Evolutionary conservation across 2,113 vertebrate genomes (phyloP).

Genomic region (Nymphicus hollandicus): DNA sequence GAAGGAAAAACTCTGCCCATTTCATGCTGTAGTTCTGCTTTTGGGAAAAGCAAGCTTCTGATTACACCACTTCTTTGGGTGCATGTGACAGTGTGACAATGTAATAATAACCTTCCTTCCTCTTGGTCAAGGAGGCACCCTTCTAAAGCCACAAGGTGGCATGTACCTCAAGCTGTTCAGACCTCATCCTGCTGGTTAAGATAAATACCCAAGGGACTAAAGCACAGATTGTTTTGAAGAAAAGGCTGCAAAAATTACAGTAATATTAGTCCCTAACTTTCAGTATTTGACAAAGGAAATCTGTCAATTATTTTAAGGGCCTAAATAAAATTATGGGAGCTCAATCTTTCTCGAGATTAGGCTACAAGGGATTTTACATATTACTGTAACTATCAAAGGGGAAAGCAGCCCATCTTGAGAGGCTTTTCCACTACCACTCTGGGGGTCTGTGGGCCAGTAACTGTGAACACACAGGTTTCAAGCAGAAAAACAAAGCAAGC

Average conservation of each 20-base stretch:
- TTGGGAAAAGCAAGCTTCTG: background rate
- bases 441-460: background rate
- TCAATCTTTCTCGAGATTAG: background rate
- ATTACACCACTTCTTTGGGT: background rate
- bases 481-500: background rate
- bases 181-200: background rate
- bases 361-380: background rate
- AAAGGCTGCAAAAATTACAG: background rate
- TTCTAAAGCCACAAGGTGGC: conserved; percentile 37
- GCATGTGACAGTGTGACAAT: background rate
- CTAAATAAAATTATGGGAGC: background rate
- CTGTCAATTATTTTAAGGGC: background rate
- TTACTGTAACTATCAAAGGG: background rate
- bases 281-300: background rate
- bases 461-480: background rate
- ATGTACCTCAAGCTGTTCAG: background rate
- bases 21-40: background rate
- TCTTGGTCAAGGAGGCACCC: background rate
- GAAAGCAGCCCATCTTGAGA: background rate
- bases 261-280: background rate
- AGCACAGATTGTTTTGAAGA: background rate
- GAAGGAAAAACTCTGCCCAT: background rate
- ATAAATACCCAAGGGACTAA: background rate
- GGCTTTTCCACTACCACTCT: background rate
- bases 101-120: background rate